Evolutionary conservation across 2,113 vertebrate genomes (phyloP), one percentile per base, ranked within the genome.

Genomic region (Cairina moschata): DNA sequence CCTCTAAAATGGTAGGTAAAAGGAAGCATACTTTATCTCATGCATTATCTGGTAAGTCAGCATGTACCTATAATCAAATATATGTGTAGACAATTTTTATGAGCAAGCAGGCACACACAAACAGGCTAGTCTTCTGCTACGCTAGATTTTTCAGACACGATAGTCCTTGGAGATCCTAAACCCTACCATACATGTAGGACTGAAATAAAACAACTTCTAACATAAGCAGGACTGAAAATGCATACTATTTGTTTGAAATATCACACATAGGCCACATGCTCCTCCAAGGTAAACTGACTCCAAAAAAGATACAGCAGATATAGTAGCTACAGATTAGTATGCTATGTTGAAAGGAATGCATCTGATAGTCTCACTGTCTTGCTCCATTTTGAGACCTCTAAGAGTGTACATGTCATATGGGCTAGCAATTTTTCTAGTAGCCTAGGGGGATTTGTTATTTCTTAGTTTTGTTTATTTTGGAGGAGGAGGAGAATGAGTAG

Each of bases 391-490:
- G 48, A 78, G 58, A 56, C 26, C 29, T 86, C n/a, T 63, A 32
- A 59, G 22, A 55, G 5, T 3, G 8, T 52, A 34, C 38, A 44
- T 32, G 34, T 77, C 82, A 60, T 6, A 17, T 0, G 0, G 23
- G 10, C 36, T 72, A 17, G 60, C 68, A 42, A 72, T 63, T 91
- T 68, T 34, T 48, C 56, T 78, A 10, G 38, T 34, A 95, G 38
- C 6, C 2, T 1, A 90, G 21, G 21, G 17, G 36, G 58, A 56
- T 78, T 96, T 83, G 36, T 52, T 26, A 78, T 88, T 86, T 44
- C 62, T 48, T 56, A 63, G 50, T 56, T 91, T 83, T 91, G 72
- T 93, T 96, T 94, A 44, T 65, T 94, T 93, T 95, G 34, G 32
- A 93, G 40, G 25, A 25, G 54, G 32, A 69, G 25, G 28, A 87